These are phyloP conservation scores for Heliconius melpomene DNA, from an alignment of 1,140 invertebrate species.

Conservation along the genomic window DNA sequence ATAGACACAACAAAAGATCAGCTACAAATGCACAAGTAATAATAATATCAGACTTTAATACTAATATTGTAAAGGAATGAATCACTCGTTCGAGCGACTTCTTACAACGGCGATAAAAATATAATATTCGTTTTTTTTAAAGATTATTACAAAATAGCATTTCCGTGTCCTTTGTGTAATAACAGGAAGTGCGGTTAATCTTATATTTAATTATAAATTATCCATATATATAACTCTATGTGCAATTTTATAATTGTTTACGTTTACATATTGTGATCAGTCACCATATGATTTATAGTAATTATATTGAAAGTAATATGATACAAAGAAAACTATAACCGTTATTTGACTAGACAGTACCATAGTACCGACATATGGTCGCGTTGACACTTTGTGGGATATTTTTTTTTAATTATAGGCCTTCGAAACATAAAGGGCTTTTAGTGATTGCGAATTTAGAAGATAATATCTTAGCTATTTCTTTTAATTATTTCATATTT, in stretches of 20 bases:
- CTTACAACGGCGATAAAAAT: slow-evolving; percentile 36
- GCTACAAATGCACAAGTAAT: slow-evolving; percentile 51
- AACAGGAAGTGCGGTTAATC: slow-evolving; percentile 23
- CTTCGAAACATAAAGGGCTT: slow-evolving; percentile 48
- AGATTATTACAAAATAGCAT: slow-evolving; percentile 31
- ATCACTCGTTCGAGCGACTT: slow-evolving; percentile 33
- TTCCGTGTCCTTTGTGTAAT: slow-evolving; percentile 14
- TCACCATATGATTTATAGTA: slow-evolving; percentile 57
- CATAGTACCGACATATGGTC: slow-evolving; percentile 70
- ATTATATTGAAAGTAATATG: slow-evolving; percentile 70
- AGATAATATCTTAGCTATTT: neutral
- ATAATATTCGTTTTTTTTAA: slow-evolving; percentile 22
- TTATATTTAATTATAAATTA: slow-evolving; percentile 41
- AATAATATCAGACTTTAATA: slow-evolving; percentile 54
- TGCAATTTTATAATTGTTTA: slow-evolving; percentile 31
- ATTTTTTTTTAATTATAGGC: slow-evolving; percentile 40
- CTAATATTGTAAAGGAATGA: slow-evolving; percentile 55
- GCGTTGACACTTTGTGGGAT: slow-evolving; percentile 55
- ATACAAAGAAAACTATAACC: slow-evolving; percentile 74
- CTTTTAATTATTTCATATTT: neutral
- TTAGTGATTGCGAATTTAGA: slow-evolving; percentile 48
- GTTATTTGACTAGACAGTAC: slow-evolving; percentile 79
- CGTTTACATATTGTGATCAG: slow-evolving; percentile 57
- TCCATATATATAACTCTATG: slow-evolving; percentile 35
- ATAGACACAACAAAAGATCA: slow-evolving; percentile 37